Percentiles rank a stretch among this genome's conserved stretches.
phyloP scores from a whole-genome alignment of 2,888 invertebrate genomes.

The Nyleta sp. region DNA sequence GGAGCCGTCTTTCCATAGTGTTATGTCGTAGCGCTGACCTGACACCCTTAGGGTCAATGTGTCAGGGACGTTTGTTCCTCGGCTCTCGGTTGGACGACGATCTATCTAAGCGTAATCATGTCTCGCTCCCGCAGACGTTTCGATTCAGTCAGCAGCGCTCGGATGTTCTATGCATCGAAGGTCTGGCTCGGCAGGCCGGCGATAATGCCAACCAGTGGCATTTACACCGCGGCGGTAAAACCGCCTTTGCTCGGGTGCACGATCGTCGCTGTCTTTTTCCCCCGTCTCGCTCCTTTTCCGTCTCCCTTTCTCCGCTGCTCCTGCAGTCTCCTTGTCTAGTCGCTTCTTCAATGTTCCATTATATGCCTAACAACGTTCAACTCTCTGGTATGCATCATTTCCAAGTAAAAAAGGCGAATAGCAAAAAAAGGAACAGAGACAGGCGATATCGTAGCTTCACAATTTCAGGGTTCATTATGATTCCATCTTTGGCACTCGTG shows the following conservation, averaged over 20 bases:
- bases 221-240: slow-evolving; percentile 77
- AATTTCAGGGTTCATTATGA: slow-evolving; percentile 64
- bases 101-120: slow-evolving; percentile 68
- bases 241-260: slow-evolving; percentile 76
- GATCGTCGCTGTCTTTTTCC: slow-evolving; percentile 59
- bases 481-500: slow-evolving; percentile 60
- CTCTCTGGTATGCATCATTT: slow-evolving; percentile 66
- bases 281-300: slow-evolving; percentile 43
- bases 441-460: slow-evolving; percentile 56
- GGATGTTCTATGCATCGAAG: slow-evolving; percentile 77
- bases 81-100: slow-evolving; percentile 66
- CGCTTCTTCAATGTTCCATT: slow-evolving; percentile 76
- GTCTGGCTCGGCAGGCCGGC: slow-evolving; percentile 74
- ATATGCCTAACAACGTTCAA: slow-evolving; percentile 70
- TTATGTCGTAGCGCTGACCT: slow-evolving; percentile 64
- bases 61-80: slow-evolving; percentile 73
- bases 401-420: slow-evolving; percentile 52
- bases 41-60: slow-evolving; percentile 73
- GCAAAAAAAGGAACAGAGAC: slow-evolving; percentile 51
- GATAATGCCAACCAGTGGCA: slow-evolving; percentile 82
- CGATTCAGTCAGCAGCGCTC: slow-evolving; percentile 68
- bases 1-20: slow-evolving; percentile 22
- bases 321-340: slow-evolving; percentile 57
- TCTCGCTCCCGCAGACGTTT: slow-evolving; percentile 68
- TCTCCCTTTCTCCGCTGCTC: slow-evolving; percentile 47